Percentiles rank a stretch among this genome's conserved stretches.
phyloP scores from a whole-genome alignment of 1,140 invertebrate species.

The Thaumetopoea pityocampa region DNA sequence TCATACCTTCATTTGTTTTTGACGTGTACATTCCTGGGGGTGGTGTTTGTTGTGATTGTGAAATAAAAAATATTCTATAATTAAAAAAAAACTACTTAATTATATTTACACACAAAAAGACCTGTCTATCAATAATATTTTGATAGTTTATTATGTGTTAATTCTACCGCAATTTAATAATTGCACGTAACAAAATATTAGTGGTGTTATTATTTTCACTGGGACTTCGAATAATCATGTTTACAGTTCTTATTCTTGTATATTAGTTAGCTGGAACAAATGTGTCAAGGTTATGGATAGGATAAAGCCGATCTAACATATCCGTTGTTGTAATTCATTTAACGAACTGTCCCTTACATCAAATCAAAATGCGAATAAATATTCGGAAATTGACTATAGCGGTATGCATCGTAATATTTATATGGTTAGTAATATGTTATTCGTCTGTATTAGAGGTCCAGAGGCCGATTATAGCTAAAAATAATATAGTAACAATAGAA shows the following conservation, averaged over 20 bases:
- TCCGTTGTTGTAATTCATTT: background rate
- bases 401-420: constrained; percentile 21
- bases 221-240: constrained; percentile 10
- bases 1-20: constrained; percentile 14
- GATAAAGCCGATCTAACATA: constrained; percentile 1
- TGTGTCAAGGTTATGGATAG: constrained; percentile 4
- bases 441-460: constrained; percentile 36
- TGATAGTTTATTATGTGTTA: background rate
- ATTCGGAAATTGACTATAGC: constrained; percentile 39
- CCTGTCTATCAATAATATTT: constrained; percentile 1
- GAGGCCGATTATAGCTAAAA: constrained; percentile 11
- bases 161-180: background rate
- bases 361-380: constrained; percentile 48
- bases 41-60: constrained; percentile 20
- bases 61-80: constrained; percentile 7
- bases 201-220: constrained; percentile 1
- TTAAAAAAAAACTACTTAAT: constrained; percentile 2
- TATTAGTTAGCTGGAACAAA: constrained; percentile 2
- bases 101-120: constrained; percentile 4
- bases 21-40: constrained; percentile 17
- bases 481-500: constrained; percentile 35
- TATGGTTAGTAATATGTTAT: constrained; percentile 46
- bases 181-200: background rate
- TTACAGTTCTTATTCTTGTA: constrained; percentile 17
- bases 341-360: background rate